phyloP scores from a whole-genome alignment of 2,888 invertebrate species.

The Polyommatus icarus region DNA sequence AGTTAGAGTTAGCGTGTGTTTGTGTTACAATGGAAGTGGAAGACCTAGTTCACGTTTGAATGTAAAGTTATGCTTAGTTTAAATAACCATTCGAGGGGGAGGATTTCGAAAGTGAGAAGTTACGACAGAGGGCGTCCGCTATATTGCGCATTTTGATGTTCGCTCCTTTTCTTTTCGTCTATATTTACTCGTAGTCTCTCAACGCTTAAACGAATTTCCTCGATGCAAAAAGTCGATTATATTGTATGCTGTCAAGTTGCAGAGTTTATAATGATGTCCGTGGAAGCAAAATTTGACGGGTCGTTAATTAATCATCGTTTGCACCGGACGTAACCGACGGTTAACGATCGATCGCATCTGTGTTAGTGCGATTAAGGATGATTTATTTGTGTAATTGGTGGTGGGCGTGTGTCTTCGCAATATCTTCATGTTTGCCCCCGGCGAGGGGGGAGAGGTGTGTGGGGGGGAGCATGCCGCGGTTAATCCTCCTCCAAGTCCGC shows the following conservation, averaged over 20 bases:
- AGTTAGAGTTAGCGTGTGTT: not conserved
- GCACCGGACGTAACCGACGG: slow-evolving; percentile 13
- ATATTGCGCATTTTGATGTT: not conserved
- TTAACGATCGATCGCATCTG: slow-evolving; percentile 15
- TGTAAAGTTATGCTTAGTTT: slow-evolving; percentile 10
- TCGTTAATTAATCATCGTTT: slow-evolving; percentile 10
- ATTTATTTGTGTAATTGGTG: not conserved
- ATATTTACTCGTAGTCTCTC: not conserved
- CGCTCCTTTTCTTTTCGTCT: not conserved
- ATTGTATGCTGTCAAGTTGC: not conserved
- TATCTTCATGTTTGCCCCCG: not conserved
- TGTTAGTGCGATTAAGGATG: slow-evolving; percentile 7
- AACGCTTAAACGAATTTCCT: not conserved
- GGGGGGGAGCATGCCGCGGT: not conserved
- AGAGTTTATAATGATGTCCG: not conserved
- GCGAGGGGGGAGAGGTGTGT: not conserved
- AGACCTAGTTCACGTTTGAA: not conserved
- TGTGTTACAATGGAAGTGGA: slow-evolving; percentile 1
- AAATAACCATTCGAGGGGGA: not conserved
- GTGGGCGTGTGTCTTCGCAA: not conserved
- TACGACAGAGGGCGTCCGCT: not conserved
- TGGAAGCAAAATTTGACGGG: not conserved
- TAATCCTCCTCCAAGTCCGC: not conserved
- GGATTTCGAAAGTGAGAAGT: not conserved
- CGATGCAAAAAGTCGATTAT: not conserved